Evolutionary conservation across 2,113 vertebrate species (phyloP), one percentile per base, ranked within the genome.

Genomic region (Pangasianodon gigas): DNA sequence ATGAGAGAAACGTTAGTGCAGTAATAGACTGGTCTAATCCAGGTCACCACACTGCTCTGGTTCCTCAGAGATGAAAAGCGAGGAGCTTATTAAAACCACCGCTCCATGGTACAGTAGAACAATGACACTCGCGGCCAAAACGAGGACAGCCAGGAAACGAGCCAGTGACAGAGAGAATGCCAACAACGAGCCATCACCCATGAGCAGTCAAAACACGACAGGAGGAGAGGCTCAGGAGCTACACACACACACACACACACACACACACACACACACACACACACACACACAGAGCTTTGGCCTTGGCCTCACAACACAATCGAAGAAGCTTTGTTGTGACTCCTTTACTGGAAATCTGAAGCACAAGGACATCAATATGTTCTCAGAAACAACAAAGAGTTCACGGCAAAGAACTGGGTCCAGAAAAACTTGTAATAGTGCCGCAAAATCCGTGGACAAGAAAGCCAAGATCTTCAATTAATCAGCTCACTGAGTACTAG

Each of bases 51-150:
- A 90, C 91, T 88, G 84, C 86, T 92, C 58, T 84, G 82, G 83
- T 91, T 93, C 91, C 82, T 88, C 88, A 84, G 74, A 84, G 74
- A 91, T 88, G 86, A 91, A 87, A 87, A 90, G 84, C 6, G 32
- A 91, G 71, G 44, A 87, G 37, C 29, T 88, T 52, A 62, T 90
- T 84, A 91, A 87, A 81, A 32, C 44, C 24, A 2, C 91, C 84
- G 89, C 41, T 58, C 37, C 67, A 54, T 52, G 32, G 87, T 85
- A 83, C 46, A 44, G 85, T 29, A 74, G 85, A 87, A 84, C 79
- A 87, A 84, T 29, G 52, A 60, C 62, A 79, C 77, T 82, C 52
- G 4, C n/a, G 41, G 58, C 86, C 54, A n/a, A 77, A 85, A 90
- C 71, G 77, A 69, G 32, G 86, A 46, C 86, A 77, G 86, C 14